These are phyloP conservation scores for Ceramica pisi DNA, from an alignment of 2,888 invertebrate species.

Conservation along the genomic window DNA sequence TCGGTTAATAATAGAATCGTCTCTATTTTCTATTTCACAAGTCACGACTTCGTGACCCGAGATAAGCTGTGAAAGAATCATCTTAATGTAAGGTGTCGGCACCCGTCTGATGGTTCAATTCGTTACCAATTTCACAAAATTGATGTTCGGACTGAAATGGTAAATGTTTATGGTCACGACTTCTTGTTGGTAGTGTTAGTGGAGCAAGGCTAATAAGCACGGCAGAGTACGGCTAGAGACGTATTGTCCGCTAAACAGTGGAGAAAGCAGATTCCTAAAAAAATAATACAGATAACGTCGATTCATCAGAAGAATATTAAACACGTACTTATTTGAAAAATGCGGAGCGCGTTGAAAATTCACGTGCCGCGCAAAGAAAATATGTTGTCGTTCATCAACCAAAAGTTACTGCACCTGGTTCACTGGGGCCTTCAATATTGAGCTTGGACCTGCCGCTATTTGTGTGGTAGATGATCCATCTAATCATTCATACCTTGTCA, in stretches of 20 bases:
- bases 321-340: too few relatives aligned
- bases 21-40: conserved; percentile 70
- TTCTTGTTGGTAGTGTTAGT: conserved; percentile 3
- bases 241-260: neutral
- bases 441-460: too few relatives aligned
- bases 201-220: neutral
- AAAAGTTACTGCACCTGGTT: too few relatives aligned
- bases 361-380: too few relatives aligned
- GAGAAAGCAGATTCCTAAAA: conserved; percentile 2
- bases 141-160: conserved; percentile 16
- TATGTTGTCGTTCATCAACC: too few relatives aligned
- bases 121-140: conserved; percentile 41
- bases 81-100: conserved; percentile 38
- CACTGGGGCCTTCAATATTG: too few relatives aligned
- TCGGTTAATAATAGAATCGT: conserved; percentile 8
- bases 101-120: conserved; percentile 40
- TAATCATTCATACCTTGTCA: too few relatives aligned
- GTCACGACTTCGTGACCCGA: conserved; percentile 81
- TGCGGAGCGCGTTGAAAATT: too few relatives aligned
- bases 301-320: too few relatives aligned
- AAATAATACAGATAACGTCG: too few relatives aligned
- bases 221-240: neutral
- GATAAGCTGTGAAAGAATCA: conserved; percentile 65
- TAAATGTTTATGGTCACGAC: conserved; percentile 34
- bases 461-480: too few relatives aligned